phyloP scores from a whole-genome alignment of 1,140 invertebrate species.

The Phymastichus coffea region DNA sequence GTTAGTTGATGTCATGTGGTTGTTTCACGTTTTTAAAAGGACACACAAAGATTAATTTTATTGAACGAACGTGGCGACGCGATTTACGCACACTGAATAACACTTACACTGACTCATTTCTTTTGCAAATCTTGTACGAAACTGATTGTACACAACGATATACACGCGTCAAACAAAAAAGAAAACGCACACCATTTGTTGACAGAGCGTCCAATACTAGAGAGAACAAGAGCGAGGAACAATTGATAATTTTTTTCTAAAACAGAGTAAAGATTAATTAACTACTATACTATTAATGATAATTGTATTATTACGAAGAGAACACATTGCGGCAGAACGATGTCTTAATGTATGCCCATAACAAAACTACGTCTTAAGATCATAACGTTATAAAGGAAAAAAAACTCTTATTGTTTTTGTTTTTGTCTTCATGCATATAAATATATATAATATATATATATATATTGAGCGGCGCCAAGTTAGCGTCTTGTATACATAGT shows the following conservation, averaged over 20 bases:
- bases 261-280: not conserved
- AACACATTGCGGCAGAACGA: not conserved
- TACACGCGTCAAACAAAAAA: too few relatives aligned
- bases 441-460: conserved; percentile 16
- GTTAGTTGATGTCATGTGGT: conserved; percentile 19
- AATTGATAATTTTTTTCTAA: not conserved
- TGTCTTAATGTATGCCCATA: conserved; percentile 7
- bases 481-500: conserved; percentile 1
- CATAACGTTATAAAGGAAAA: conserved; percentile 9
- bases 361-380: conserved; percentile 7
- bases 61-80: too few relatives aligned
- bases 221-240: not conserved
- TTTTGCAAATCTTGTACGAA: too few relatives aligned
- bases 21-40: conserved; percentile 29
- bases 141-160: conserved; percentile 19
- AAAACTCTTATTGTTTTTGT: conserved; percentile 19
- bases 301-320: conserved; percentile 3
- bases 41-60: conserved; percentile 28
- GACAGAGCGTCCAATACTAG: not conserved
- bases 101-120: too few relatives aligned
- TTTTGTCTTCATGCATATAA: conserved; percentile 10
- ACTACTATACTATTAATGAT: conserved; percentile 15
- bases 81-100: too few relatives aligned
- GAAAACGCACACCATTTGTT: not conserved
- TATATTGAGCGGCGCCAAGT: not conserved